Base-by-base conservation (phyloP, 1,140 invertebrate species). In the Charaxes varanes region DNA sequence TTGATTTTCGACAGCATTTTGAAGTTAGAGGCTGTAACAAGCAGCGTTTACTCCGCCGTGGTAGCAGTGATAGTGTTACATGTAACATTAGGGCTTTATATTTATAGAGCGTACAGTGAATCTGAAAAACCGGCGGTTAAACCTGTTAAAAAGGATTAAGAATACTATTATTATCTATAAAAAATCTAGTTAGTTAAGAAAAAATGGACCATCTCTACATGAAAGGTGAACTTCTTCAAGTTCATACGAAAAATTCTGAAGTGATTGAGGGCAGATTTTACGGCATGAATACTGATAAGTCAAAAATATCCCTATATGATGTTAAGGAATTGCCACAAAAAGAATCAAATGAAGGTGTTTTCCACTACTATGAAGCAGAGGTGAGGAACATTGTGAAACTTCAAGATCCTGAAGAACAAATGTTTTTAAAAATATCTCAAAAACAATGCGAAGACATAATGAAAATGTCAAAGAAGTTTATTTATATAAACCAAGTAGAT, bases 41-140 rank as follows among this genome's bases (percentile, higher is more conserved):
- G 90, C 44, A 93, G 92, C 73, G 90, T 94, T 24, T 92, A 90
- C 62, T 88, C 92, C 7, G 92, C 92, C 23, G 87, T 91, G 11
- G 85, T 89, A 35, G 89, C 92, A 2, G 87, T 94, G 4, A 50
- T 92, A 1, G 87, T 91, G 6, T 69, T 94, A 21, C 92, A 94
- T 63, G 49, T 92, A 23, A 90, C 91, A 4, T 55, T 93, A 19
- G 92, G 89, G n/a, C 69, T 91, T 13, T 93, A 92, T 61, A 93
- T 94, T 64, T 92, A 91, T 52, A 87, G 85, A 55, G 92, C 92
- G 1, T 93, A 93, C 61, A 90, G 87, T 50, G 89, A 84, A 51
- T 27, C 70, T 4, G 84, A 85, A 10, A 79, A 62, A 63, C 2
- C 46, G 17, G 61, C 72, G 22, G 24, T 48, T 13, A 85, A 84